Conservation (phyloP, 2,113 vertebrate species). For the Helogale parvula region DNA sequence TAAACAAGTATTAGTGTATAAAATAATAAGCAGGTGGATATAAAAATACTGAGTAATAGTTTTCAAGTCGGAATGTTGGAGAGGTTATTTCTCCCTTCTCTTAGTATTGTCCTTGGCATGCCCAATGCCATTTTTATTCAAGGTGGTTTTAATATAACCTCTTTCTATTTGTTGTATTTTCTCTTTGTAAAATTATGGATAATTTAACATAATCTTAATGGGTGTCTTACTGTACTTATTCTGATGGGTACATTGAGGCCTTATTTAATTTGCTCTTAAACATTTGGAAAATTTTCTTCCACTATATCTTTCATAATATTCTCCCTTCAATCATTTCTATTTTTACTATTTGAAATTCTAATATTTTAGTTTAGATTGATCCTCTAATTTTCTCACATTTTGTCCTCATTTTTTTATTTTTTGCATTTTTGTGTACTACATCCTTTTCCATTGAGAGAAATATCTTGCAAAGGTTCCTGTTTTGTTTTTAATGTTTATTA, state of each 20-base stretch:
- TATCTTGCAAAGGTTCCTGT: background rate
- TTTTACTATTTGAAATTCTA: background rate
- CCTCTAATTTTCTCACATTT: background rate
- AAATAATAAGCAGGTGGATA: background rate
- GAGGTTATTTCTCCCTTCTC: background rate
- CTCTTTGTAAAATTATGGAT: background rate
- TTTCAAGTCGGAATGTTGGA: background rate
- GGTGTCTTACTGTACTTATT: background rate
- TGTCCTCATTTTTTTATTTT: background rate
- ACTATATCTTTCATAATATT: constrained; percentile 1
- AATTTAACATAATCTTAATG: background rate
- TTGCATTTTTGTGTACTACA: background rate
- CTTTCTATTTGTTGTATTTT: background rate
- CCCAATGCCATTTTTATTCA: background rate
- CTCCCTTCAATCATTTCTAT: background rate
- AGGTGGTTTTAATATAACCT: background rate
- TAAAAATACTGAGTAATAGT: background rate
- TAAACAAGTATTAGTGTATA: background rate
- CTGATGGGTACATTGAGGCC: background rate
- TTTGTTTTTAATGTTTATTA: background rate
- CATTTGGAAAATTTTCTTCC: background rate
- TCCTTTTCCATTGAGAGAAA: background rate
- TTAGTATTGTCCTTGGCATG: background rate
- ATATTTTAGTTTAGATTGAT: background rate
- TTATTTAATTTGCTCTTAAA: background rate